These are phyloP conservation scores for Ormyrus rosae DNA, from an alignment of 2,888 invertebrate species.

Conservation along the genomic window DNA sequence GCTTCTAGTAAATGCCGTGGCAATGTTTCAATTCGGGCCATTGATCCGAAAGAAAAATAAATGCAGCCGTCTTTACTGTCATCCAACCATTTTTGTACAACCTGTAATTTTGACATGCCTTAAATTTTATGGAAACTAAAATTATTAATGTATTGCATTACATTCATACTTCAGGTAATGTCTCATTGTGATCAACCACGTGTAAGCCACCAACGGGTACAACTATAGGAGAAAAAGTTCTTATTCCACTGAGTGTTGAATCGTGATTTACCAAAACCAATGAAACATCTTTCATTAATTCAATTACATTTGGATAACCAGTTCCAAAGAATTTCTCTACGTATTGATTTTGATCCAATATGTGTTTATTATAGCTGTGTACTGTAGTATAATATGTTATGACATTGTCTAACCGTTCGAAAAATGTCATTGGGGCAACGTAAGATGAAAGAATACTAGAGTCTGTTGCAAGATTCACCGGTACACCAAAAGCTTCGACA, in stretches of 20 bases:
- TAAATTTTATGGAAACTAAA: no score
- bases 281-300: conserved; percentile 76
- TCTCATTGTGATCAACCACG: conserved; percentile 67
- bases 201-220: conserved; percentile 79
- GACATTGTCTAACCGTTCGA: conserved; percentile 65
- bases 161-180: conserved; percentile 50
- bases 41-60: conserved; percentile 52
- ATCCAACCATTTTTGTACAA: conserved; percentile 64
- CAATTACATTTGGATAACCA: conserved; percentile 71
- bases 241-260: conserved; percentile 74
- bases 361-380: no score
- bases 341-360: not conserved
- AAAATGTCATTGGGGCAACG: conserved; percentile 63
- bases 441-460: conserved; percentile 59
- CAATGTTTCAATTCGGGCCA: conserved; percentile 70
- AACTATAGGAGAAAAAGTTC: conserved; percentile 75
- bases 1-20: conserved; percentile 60
- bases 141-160: not conserved
- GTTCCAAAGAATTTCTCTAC: conserved; percentile 61
- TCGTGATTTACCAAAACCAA: conserved; percentile 77
- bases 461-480: conserved; percentile 61
- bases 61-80: conserved; percentile 26
- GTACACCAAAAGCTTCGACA: conserved; percentile 62
- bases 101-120: not conserved
- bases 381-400: not conserved